Evolutionary conservation across 2,888 invertebrate species (phyloP).

Genomic region (Rotaria magnacalcarata): DNA sequence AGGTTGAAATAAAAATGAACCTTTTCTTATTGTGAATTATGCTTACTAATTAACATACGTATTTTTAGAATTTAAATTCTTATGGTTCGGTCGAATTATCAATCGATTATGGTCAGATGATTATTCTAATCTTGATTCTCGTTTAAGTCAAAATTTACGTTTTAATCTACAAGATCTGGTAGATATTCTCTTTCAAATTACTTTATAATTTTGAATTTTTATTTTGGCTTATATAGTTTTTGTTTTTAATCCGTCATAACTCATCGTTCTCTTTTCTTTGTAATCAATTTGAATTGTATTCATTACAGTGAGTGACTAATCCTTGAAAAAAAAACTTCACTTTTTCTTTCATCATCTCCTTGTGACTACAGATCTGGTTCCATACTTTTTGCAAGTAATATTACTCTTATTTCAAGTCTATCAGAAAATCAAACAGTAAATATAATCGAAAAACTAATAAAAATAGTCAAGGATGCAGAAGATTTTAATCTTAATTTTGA

Average conservation of each 20-base stretch:
- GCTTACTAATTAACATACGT: background rate
- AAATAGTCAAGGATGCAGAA: background rate
- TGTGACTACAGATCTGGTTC: background rate
- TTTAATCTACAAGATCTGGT: background rate
- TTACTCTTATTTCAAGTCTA: background rate
- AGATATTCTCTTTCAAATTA: background rate
- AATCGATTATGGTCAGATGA: background rate
- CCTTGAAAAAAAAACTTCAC: background rate
- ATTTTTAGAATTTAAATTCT: background rate
- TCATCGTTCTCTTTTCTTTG: background rate
- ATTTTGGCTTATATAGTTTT: background rate
- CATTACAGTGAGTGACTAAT: background rate
- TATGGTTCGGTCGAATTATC: background rate
- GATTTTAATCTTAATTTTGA: background rate
- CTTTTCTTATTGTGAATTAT: background rate
- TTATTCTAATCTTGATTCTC: background rate
- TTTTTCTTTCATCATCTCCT: background rate
- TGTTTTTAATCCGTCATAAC: background rate
- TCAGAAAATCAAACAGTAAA: background rate
- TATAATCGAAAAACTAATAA: background rate
- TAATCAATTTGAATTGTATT: background rate
- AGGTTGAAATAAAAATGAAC: background rate
- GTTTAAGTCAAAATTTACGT: background rate
- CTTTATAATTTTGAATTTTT: background rate
- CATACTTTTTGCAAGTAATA: slow-evolving; percentile 23